Conservation (phyloP, 2,797 vertebrate genomes). For the Limosa lapponica region DNA sequence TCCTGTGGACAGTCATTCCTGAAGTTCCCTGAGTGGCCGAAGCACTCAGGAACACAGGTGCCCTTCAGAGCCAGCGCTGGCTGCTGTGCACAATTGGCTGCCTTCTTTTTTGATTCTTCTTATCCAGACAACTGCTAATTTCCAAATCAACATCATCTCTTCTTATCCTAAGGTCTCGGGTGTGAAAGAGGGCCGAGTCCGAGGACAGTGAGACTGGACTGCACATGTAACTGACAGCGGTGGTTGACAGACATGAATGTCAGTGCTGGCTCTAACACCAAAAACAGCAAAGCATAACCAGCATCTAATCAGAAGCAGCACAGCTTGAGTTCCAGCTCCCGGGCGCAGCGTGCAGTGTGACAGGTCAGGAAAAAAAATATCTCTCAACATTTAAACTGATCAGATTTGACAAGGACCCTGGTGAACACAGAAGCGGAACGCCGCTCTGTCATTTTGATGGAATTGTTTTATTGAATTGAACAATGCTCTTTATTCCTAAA, state of each 20-base stretch:
- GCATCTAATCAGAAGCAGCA: constrained; percentile 25
- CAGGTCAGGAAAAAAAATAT: not conserved
- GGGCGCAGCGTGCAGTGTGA: not conserved
- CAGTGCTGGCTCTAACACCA: not conserved
- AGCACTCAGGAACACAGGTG: not conserved
- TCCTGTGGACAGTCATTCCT: not conserved
- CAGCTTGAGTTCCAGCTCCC: not conserved
- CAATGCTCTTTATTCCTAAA: not conserved
- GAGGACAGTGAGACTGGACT: not conserved
- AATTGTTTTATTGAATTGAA: constrained; percentile 1
- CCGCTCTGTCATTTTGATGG: not conserved
- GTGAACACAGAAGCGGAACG: not conserved
- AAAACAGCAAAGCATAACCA: constrained; percentile 12
- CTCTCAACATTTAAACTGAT: not conserved
- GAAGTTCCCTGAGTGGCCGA: not conserved
- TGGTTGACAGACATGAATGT: not conserved
- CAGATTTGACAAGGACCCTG: not conserved
- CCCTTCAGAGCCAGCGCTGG: not conserved
- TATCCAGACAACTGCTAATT: not conserved
- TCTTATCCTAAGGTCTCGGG: not conserved
- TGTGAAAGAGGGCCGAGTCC: not conserved
- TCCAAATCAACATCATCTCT: not conserved
- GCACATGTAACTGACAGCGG: not conserved
- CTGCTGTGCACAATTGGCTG: not conserved
- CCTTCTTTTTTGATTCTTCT: not conserved